Conservation (phyloP, 2,888 invertebrate genomes). For the Stegana nigrithorax region DNA sequence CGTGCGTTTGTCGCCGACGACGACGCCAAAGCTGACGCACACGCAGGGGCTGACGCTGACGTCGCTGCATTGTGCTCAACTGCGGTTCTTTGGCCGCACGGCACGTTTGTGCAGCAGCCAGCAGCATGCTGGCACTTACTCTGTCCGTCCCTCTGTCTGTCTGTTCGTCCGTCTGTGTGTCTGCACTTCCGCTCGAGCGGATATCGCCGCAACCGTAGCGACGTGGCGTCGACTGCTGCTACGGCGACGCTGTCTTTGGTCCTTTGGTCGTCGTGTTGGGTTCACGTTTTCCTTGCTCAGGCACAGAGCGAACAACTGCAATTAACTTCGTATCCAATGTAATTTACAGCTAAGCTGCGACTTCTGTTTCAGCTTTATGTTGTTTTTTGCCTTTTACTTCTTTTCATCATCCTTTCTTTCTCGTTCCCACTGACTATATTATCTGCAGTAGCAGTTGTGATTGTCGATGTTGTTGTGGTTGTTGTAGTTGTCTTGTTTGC, state of each 20-base stretch:
- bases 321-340: slow-evolving; percentile 22
- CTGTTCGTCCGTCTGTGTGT: not conserved
- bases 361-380: slow-evolving; percentile 8
- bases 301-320: slow-evolving; percentile 12
- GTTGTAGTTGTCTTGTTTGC: not conserved
- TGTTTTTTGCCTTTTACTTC: not conserved
- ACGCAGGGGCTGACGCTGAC: not conserved
- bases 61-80: not conserved
- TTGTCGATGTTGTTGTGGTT: not conserved
- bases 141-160: too few relatives aligned
- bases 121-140: not conserved
- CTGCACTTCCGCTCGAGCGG: not conserved
- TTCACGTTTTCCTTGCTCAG: too few relatives aligned
- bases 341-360: slow-evolving; percentile 20
- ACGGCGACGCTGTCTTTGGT: not conserved
- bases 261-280: not conserved
- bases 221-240: not conserved
- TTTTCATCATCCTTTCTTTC: not conserved
- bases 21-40: not conserved
- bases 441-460: not conserved
- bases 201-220: not conserved
- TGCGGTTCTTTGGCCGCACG: too few relatives aligned
- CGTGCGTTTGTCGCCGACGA: slow-evolving; percentile 8
- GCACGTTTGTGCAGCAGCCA: not conserved
- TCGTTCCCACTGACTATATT: too few relatives aligned